Base-by-base conservation (phyloP, 1,140 invertebrate genomes). In the Brachionus rubens region DNA sequence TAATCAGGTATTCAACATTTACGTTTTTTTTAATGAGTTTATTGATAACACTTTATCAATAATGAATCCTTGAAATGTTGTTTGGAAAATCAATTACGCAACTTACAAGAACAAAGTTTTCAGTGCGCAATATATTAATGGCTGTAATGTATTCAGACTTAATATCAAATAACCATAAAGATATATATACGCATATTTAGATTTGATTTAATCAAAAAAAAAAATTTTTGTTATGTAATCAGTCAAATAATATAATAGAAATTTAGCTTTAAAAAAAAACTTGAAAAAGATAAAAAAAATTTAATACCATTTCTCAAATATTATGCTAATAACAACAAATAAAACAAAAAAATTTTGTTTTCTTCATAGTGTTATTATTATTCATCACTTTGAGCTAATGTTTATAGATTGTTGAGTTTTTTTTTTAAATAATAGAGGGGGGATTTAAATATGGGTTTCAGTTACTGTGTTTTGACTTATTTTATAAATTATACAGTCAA, bases 191-290 rank as follows among this genome's bases (percentile, higher is more conserved):
- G 1, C 10, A 21, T 52, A 7, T 59, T 59, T 33, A 59, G 36
- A 59, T 59, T 59, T 36, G 54, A 59, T 59, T 59, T 59, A 59
- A 59, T 59, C 54, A 59, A 59, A 33, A 59, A 33, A 5, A 36
- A 14, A 1, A 19, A 19, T 54, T 54, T 26, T 54, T 54, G 9
- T 59, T 59, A 59, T 59, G 54, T 59, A 59, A 59, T 40, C 54
- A 59, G 28, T 59, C 28, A 59, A 59, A 59, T 16, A 33, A 59
- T 36, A 28, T 59, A 36, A 36, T 36, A 9, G 9, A 36, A 5
- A 36, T 36, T 5, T 36, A 36, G 3, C 3, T 9, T 5, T 3
- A 36, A 36, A 36, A 36, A 3, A 5, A 5, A 36, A 9, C 9
- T 36, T 5, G 9, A 36, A 36, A 36, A 9, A 36, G 19, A 28